A percentile compares a stretch with the other conserved stretches of the same genome.
phyloP scores from a whole-genome alignment of 2,888 invertebrate species.

The Argynnis bischoffii region DNA sequence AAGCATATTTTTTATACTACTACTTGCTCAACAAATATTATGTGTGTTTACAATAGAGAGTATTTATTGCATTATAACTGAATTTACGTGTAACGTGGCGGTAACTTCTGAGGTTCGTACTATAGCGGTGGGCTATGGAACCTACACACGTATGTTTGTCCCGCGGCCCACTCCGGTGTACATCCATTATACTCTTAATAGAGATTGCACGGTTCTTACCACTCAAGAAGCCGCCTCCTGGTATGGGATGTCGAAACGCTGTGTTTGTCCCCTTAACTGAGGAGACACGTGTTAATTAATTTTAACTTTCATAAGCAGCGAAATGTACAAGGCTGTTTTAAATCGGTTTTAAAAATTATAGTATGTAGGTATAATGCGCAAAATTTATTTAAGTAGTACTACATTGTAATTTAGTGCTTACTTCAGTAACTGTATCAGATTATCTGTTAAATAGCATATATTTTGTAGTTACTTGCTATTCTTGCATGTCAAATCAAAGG shows the following conservation, averaged over 20 bases:
- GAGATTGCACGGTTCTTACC: slow-evolving; percentile 40
- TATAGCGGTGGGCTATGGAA: slow-evolving; percentile 8
- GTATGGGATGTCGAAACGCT: slow-evolving; percentile 34
- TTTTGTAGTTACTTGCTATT: too few relatives aligned
- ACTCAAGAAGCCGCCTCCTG: slow-evolving; percentile 38
- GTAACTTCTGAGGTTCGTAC: slow-evolving; percentile 28
- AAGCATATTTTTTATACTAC: too few relatives aligned
- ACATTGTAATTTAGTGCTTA: too few relatives aligned
- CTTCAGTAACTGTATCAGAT: too few relatives aligned
- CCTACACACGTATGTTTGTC: slow-evolving; percentile 39
- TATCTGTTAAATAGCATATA: too few relatives aligned
- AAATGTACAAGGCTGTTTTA: neutral
- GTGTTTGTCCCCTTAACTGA: slow-evolving; percentile 27
- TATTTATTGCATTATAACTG: too few relatives aligned
- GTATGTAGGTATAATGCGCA: too few relatives aligned
- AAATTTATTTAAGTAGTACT: too few relatives aligned
- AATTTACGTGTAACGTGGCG: slow-evolving; percentile 19
- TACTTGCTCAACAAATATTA: too few relatives aligned
- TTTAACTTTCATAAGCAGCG: slow-evolving; percentile 1
- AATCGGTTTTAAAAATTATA: neutral
- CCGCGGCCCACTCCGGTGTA: slow-evolving; percentile 26
- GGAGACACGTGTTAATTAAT: slow-evolving; percentile 31
- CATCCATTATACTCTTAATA: slow-evolving; percentile 40
- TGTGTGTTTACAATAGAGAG: too few relatives aligned
- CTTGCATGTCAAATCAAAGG: too few relatives aligned